Evolutionary conservation across 2,797 vertebrate genomes (phyloP).

Genomic region (Spondyliosoma cantharus): DNA sequence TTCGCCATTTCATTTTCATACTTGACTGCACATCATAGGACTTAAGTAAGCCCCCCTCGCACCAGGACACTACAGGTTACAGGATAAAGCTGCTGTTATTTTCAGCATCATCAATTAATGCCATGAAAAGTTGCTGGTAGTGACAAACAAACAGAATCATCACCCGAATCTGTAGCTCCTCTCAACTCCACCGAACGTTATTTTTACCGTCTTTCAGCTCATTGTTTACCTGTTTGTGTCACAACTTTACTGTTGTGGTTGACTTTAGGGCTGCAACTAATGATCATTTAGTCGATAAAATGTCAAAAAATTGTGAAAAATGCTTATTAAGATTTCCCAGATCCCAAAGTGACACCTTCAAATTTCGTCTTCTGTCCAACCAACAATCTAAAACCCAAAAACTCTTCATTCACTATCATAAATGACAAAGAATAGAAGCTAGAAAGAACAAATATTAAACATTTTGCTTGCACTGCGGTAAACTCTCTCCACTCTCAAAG

Average conservation of each 20-base stretch:
- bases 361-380: too few relatives aligned
- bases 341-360: too few relatives aligned
- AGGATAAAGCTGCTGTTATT: slow-evolving; percentile 22
- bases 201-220: neutral
- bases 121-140: slow-evolving; percentile 5
- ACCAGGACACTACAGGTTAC: neutral
- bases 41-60: neutral
- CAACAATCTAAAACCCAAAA: too few relatives aligned
- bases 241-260: neutral
- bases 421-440: too few relatives aligned
- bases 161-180: neutral
- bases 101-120: slow-evolving; percentile 22
- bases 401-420: too few relatives aligned
- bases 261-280: too few relatives aligned
- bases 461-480: too few relatives aligned
- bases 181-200: neutral
- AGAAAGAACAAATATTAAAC: too few relatives aligned
- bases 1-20: slow-evolving; percentile 16
- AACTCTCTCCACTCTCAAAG: neutral
- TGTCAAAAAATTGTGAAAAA: too few relatives aligned
- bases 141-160: neutral
- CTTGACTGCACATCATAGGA: slow-evolving; percentile 11
- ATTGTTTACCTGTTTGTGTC: neutral
- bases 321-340: too few relatives aligned
- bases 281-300: too few relatives aligned